These are phyloP conservation scores for Selene dorsalis DNA, from an alignment of 2,797 vertebrate genomes.

Conservation along the genomic window DNA sequence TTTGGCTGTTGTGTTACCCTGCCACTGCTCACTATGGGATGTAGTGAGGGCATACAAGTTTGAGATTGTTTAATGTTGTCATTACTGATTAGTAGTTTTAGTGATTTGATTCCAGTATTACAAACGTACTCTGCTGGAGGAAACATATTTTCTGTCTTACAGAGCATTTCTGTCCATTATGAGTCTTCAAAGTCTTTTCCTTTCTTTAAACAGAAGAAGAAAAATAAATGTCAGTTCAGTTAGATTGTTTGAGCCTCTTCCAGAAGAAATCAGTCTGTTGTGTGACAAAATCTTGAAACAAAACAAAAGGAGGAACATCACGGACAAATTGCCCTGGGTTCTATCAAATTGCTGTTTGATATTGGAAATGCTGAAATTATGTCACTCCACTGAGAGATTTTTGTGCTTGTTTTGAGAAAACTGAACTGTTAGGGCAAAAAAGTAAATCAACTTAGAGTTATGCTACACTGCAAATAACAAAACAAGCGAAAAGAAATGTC, in stretches of 20 bases:
- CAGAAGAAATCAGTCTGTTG: background rate
- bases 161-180: background rate
- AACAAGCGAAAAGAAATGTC: background rate
- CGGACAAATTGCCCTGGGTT: background rate
- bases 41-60: background rate
- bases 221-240: background rate
- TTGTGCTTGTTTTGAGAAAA: background rate
- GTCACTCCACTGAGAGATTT: background rate
- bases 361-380: background rate
- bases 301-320: background rate
- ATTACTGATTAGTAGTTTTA: background rate
- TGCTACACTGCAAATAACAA: background rate
- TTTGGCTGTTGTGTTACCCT: constrained; percentile 16
- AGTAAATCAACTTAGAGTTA: background rate
- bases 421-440: background rate
- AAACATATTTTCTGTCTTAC: background rate
- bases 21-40: background rate
- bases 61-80: background rate
- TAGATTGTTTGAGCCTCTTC: background rate
- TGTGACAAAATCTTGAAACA: background rate
- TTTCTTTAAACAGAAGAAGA: background rate
- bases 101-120: background rate
- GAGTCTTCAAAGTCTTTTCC: background rate
- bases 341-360: background rate
- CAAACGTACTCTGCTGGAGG: background rate